A percentile compares a stretch with the other conserved stretches of the same genome.
Evolutionary conservation across 1,140 invertebrate species (phyloP).

Genomic region (Laupala kohalensis): DNA sequence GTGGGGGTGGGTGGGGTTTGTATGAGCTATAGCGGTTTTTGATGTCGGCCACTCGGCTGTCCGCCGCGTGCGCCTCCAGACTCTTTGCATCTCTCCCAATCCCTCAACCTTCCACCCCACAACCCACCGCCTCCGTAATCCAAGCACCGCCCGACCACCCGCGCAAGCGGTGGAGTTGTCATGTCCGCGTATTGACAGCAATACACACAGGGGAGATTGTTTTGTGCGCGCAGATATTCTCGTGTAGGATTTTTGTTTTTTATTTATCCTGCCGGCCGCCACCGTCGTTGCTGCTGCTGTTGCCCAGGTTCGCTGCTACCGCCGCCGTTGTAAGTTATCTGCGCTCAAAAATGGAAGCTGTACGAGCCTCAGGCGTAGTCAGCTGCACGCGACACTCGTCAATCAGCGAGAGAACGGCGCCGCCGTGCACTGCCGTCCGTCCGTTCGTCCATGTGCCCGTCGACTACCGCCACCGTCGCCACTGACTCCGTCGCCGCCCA

Average conservation of each 20-base stretch:
- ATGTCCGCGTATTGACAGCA: not conserved
- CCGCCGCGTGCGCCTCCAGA: not conserved
- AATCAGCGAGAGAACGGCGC: not conserved
- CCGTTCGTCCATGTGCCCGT: not conserved
- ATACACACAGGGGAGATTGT: not conserved
- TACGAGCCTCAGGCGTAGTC: not conserved
- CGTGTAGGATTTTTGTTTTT: not conserved
- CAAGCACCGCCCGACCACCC: no score
- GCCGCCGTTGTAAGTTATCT: not conserved
- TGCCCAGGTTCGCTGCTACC: not conserved
- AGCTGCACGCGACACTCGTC: not conserved
- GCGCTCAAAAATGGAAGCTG: not conserved
- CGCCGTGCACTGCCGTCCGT: not conserved
- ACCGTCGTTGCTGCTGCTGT: no score
- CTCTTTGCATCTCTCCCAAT: no score
- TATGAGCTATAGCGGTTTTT: not conserved
- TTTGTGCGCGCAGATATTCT: not conserved
- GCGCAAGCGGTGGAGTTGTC: not conserved
- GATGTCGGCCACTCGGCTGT: not conserved
- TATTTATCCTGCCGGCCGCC: not conserved
- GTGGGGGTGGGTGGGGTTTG: no score
- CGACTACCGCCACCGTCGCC: not conserved
- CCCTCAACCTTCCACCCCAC: not conserved
- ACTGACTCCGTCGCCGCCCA: not conserved
- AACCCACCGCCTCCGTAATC: no score